A percentile compares a stretch with the other conserved stretches of the same genome.
phyloP scores from a whole-genome alignment of 2,888 invertebrate species.

The Drosophila setosimentum region DNA sequence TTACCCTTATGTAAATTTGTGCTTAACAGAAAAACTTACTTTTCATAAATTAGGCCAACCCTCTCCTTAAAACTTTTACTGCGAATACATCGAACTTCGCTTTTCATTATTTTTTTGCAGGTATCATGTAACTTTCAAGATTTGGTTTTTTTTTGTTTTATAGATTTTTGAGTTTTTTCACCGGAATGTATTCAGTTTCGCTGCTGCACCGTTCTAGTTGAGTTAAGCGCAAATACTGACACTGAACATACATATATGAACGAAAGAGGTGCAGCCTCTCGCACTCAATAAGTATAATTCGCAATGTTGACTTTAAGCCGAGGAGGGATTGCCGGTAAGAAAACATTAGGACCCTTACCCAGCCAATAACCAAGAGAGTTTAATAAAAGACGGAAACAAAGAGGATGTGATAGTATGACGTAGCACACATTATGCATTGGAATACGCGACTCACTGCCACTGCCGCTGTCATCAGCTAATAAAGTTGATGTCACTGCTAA shows the following conservation, averaged over 20 bases:
- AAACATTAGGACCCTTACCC: conserved; percentile 18
- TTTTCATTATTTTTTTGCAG: conserved; percentile 68
- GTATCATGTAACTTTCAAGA: not conserved
- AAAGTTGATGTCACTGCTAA: conserved; percentile 43
- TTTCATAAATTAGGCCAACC: conserved; percentile 77
- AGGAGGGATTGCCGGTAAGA: conserved; percentile 40
- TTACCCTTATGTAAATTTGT: not conserved
- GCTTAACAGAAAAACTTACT: conserved; percentile 68
- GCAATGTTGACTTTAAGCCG: conserved; percentile 50
- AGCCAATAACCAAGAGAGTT: conserved; percentile 34
- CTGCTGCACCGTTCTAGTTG: conserved; percentile 44
- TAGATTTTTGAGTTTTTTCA: not conserved
- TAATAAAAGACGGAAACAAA: conserved; percentile 49
- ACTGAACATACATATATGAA: conserved; percentile 39
- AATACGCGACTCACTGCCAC: conserved; percentile 30
- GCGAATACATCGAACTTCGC: conserved; percentile 82
- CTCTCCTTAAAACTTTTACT: conserved; percentile 84
- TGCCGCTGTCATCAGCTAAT: conserved; percentile 14
- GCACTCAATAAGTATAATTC: conserved; percentile 34
- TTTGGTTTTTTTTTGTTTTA: conserved; percentile 3
- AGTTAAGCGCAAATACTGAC: conserved; percentile 50
- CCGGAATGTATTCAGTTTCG: not conserved
- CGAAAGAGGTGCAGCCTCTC: conserved; percentile 47
- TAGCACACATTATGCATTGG: conserved; percentile 43
- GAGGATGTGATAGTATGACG: conserved; percentile 24